Conservation (phyloP, 2,113 vertebrate species). For the Passer montanus region DNA sequence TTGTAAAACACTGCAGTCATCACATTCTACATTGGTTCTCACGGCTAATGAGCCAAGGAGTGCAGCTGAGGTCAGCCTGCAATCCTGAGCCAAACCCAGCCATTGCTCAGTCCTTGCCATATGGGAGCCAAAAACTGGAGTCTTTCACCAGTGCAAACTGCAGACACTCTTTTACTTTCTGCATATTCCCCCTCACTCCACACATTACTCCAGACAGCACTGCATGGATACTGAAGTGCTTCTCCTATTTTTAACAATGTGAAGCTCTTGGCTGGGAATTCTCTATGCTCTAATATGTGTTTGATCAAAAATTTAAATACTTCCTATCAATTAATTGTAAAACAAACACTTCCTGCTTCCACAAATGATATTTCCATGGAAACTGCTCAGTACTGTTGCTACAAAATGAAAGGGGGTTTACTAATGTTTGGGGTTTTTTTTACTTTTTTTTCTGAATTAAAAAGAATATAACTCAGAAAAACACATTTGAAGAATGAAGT, state of each 20-base stretch:
- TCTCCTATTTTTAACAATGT: constrained; percentile 17
- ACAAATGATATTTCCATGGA: constrained; percentile 62
- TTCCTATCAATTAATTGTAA: constrained; percentile 54
- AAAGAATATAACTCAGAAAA: not conserved
- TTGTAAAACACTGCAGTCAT: not conserved
- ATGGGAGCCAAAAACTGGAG: not conserved
- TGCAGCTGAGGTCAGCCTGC: not conserved
- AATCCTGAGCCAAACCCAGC: not conserved
- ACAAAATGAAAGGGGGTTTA: not conserved
- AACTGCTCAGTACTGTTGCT: constrained; percentile 27
- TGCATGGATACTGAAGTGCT: not conserved
- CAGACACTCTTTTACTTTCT: not conserved
- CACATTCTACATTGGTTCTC: not conserved
- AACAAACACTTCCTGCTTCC: constrained; percentile 36
- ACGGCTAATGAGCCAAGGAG: not conserved
- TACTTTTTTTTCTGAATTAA: not conserved
- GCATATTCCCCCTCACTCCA: not conserved
- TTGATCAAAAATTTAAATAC: constrained; percentile 66
- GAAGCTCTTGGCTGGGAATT: constrained; percentile 26
- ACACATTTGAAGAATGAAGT: not conserved
- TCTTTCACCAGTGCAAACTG: not conserved
- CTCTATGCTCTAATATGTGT: constrained; percentile 30
- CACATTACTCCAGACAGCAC: not conserved
- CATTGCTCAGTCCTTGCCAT: not conserved
- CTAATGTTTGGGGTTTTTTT: not conserved